Evolutionary conservation across 1,140 invertebrate genomes (phyloP).

Genomic region (Drosophila sucinea): DNA sequence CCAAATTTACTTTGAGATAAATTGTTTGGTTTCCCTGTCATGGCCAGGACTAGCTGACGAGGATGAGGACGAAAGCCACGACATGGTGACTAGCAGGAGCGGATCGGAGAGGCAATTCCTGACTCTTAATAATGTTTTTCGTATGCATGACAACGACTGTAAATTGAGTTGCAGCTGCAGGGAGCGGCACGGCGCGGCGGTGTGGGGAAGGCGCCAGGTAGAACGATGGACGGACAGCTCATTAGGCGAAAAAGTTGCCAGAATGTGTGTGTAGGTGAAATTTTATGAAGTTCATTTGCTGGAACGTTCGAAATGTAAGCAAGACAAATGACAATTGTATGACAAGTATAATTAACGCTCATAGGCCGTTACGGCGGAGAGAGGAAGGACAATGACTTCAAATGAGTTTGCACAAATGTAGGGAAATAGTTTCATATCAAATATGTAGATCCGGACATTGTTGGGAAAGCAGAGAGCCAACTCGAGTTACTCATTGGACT

Average conservation of each 20-base stretch:
- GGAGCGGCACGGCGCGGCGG: not conserved
- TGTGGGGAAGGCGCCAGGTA: not conserved
- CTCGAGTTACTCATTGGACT: too few species aligned
- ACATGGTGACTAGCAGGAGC: not conserved
- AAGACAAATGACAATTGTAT: constrained; percentile 25
- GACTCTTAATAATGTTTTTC: constrained; percentile 52
- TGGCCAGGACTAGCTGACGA: constrained; percentile 35
- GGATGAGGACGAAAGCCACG: constrained; percentile 12
- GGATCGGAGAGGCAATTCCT: not conserved
- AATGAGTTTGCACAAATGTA: not conserved
- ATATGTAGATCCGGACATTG: too few species aligned
- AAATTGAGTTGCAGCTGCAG: constrained; percentile 42
- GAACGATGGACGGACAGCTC: constrained; percentile 29
- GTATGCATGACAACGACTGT: constrained; percentile 58
- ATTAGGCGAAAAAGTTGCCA: constrained; percentile 41
- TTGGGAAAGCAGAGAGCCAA: too few species aligned
- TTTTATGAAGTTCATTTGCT: constrained; percentile 23
- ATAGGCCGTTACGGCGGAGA: too few species aligned
- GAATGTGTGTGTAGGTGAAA: constrained; percentile 8
- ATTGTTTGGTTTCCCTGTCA: constrained; percentile 51
- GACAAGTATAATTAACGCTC: constrained; percentile 23
- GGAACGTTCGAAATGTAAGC: constrained; percentile 14
- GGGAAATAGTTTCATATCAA: not conserved
- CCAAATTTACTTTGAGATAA: constrained; percentile 58
- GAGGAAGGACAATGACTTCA: not conserved